Evolutionary conservation across 2,888 invertebrate species (phyloP), one percentile per base, ranked within the genome.

Genomic region (Cerastis leucographa): DNA sequence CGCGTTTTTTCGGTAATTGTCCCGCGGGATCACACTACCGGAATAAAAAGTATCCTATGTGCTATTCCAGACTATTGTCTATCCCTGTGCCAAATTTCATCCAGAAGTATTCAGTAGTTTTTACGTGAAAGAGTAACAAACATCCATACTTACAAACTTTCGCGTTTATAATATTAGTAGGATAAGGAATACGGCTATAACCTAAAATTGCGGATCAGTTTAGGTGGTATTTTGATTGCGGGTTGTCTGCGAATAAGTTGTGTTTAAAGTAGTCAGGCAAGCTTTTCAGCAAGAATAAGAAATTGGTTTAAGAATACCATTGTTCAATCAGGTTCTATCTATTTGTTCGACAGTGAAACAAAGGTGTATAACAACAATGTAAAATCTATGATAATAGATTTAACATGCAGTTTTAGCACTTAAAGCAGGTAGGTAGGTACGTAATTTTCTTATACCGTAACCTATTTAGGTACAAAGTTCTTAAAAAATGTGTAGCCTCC

Each of bases 401-500:
- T 35, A 59, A 9, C 29, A 8, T 59, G 40, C 25, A 56, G 56
- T 56, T 29, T 22, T 42, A 69, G 5, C 17, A 35, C 25, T 12
- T 29, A 35, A 35, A 14, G 56, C 56, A 7, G 56, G 19, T 14
- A 22, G 11, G 9, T 76, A 22, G 7, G 17, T 49, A n/a, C 22
- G 42, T 44, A 69, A 69, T 66, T 81, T 75, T 64, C 56, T 25
- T 69, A 22, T 8, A 75, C 14, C 14, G 44, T 67, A 70, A 54
- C 66, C 46, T 68, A 67, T 74, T 72, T 67, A 62, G 54, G n/a
- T n/a, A n/a, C n/a, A 29, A 56, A 62, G n/a, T n/a, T 49, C 65
- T 62, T 61, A 71, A 64, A 74, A 82, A 62, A 76, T 54, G 17
- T 67, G 46, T 73, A 78, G 69, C 62, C 62, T 74, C 35, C 74